A percentile compares a stretch with the other conserved stretches of the same genome.
Evolutionary conservation across 2,113 vertebrate genomes (phyloP).

Genomic region (Neolamprologus fasciatus): DNA sequence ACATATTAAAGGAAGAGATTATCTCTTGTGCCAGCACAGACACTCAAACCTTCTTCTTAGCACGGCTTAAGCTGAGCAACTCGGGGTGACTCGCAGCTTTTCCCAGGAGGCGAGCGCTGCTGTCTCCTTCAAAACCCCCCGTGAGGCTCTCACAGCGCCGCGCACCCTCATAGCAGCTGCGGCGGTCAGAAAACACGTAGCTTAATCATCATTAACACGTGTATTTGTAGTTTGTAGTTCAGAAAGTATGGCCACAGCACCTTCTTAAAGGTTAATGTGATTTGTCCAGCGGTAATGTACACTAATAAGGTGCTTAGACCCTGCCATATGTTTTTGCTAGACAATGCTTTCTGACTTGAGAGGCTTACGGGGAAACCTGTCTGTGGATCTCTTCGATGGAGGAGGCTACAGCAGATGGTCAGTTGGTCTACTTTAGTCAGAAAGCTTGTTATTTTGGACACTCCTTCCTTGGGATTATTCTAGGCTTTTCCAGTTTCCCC

Average conservation of each 20-base stretch:
- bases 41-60: conserved; percentile 48
- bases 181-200: conserved; percentile 35
- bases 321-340: conserved; percentile 65
- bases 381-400: conserved; percentile 22
- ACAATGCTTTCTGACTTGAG: conserved; percentile 47
- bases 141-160: background rate
- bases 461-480: background rate
- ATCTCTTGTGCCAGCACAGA: conserved; percentile 49
- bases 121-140: conserved; percentile 12
- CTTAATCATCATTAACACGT: conserved; percentile 54
- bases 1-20: conserved; percentile 34
- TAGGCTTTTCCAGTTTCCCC: background rate
- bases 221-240: conserved; percentile 10
- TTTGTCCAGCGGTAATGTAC: conserved; percentile 61
- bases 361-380: conserved; percentile 52
- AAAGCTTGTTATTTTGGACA: conserved; percentile 23
- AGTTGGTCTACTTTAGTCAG: background rate
- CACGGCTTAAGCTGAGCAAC: conserved; percentile 18
- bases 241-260: conserved; percentile 46
- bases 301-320: conserved; percentile 68
- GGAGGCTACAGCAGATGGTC: conserved; percentile 44
- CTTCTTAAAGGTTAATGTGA: conserved; percentile 61
- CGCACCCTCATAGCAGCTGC: conserved; percentile 8
- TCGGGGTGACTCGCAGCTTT: background rate
- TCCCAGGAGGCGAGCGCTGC: conserved; percentile 44